phyloP scores from a whole-genome alignment of 2,888 invertebrate species.

The Luperina testacea region DNA sequence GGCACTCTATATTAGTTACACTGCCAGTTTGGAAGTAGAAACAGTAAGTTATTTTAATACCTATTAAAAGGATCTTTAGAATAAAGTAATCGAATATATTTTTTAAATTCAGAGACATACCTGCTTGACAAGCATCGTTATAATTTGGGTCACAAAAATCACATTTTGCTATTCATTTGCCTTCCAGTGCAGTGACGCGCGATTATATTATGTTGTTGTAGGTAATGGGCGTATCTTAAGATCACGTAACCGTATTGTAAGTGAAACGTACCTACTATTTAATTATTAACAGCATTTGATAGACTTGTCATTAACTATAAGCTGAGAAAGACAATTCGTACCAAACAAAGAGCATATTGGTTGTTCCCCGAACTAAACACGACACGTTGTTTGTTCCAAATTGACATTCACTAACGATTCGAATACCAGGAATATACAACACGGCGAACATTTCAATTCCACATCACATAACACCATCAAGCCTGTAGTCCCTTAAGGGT shows the following conservation, averaged over 20 bases:
- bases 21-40: background rate
- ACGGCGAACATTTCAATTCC: background rate
- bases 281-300: background rate
- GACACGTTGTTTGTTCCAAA: conserved; percentile 6
- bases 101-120: background rate
- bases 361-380: background rate
- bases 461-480: background rate
- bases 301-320: background rate
- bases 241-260: background rate
- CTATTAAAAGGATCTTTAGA: background rate
- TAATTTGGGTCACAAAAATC: conserved; percentile 1
- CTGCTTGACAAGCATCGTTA: background rate
- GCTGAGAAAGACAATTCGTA: background rate
- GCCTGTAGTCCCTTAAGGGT: background rate
- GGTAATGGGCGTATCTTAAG: background rate
- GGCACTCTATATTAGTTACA: no score
- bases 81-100: background rate
- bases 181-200: background rate
- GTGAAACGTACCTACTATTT: background rate
- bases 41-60: background rate
- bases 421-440: background rate
- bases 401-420: background rate
- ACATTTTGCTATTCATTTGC: background rate
- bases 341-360: background rate
- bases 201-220: background rate